phyloP scores from a whole-genome alignment of 2,113 vertebrate species.

The Trogon melanurus region DNA sequence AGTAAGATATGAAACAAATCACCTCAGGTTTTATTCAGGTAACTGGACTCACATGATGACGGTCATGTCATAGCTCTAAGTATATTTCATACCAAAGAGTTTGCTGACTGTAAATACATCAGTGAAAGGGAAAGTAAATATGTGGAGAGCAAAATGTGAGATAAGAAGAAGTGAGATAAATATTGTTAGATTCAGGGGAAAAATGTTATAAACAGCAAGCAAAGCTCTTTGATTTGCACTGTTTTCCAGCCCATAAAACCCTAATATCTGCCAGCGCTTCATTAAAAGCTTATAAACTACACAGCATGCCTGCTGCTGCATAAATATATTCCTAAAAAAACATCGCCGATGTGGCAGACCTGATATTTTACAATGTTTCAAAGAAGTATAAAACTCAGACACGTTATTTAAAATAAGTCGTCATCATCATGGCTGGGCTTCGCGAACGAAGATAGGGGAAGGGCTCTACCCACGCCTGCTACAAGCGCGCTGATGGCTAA shows the following conservation, averaged over 20 bases:
- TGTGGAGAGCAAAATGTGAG: constrained; percentile 64
- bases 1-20: neutral
- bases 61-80: neutral
- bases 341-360: neutral
- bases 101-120: neutral
- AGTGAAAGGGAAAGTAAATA: constrained; percentile 73
- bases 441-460: too few relatives aligned
- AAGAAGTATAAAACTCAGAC: constrained; percentile 50
- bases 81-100: neutral
- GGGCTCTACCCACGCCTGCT: too few relatives aligned
- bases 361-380: constrained; percentile 41
- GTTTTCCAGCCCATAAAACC: constrained; percentile 80
- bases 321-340: constrained; percentile 56
- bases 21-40: neutral
- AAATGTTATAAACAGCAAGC: constrained; percentile 75
- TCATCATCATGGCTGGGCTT: too few relatives aligned
- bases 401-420: neutral
- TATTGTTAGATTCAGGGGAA: constrained; percentile 60
- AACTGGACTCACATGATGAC: neutral
- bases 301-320: constrained; percentile 34
- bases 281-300: constrained; percentile 72
- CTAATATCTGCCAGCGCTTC: constrained; percentile 65
- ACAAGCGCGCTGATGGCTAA: too few relatives aligned
- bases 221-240: constrained; percentile 76
- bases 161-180: constrained; percentile 68